These are phyloP conservation scores for Temnothorax curvispinosus DNA, from an alignment of 1,140 invertebrate genomes.

Conservation along the genomic window DNA sequence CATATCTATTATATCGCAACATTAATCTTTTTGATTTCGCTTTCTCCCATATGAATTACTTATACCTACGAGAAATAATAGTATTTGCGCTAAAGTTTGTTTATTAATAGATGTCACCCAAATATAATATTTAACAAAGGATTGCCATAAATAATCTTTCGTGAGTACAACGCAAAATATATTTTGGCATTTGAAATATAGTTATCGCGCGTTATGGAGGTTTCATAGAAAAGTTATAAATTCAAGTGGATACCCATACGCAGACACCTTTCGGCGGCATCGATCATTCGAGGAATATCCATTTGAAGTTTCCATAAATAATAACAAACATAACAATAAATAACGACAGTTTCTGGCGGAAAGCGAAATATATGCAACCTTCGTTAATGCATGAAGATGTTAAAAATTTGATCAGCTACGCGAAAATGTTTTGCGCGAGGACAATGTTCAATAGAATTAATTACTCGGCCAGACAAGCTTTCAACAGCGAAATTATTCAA, in stretches of 20 bases:
- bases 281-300: constrained; percentile 53
- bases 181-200: constrained; percentile 47
- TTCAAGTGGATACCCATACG: constrained; percentile 2
- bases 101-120: neutral
- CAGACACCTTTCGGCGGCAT: constrained; percentile 46
- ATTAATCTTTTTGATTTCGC: neutral
- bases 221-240: constrained; percentile 61
- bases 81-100: neutral
- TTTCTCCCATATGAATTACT: neutral
- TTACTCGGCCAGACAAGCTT: constrained; percentile 45
- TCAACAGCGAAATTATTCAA: constrained; percentile 47
- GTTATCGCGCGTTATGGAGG: constrained; percentile 48
- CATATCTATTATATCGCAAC: constrained; percentile 9
- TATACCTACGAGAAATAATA: constrained; percentile 5
- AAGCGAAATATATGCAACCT: constrained; percentile 33
- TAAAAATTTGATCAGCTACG: constrained; percentile 56
- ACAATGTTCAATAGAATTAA: constrained; percentile 57
- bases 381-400: constrained; percentile 54
- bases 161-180: constrained; percentile 31
- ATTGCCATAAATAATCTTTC: constrained; percentile 34
- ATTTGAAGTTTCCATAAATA: constrained; percentile 59
- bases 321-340: constrained; percentile 59
- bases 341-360: constrained; percentile 25
- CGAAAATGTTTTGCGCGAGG: constrained; percentile 46
- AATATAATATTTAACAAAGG: constrained; percentile 43